These are phyloP conservation scores for Lomographa bimaculata DNA, from an alignment of 2,888 invertebrate genomes.

Conservation along the genomic window DNA sequence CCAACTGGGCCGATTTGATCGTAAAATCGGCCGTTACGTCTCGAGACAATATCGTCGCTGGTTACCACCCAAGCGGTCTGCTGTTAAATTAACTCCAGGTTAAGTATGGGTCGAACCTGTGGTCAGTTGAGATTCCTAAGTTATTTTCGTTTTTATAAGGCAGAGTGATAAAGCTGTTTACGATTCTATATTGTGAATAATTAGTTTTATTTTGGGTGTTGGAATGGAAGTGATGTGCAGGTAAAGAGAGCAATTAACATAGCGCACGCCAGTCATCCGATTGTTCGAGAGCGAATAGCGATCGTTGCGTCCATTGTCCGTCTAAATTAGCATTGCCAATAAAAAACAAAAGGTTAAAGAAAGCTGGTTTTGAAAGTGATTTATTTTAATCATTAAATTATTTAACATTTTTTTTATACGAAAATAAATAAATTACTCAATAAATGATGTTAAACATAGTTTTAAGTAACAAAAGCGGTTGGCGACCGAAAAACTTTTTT, in stretches of 20 bases:
- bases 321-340: conserved; percentile 61
- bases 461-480: no score
- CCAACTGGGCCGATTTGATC: conserved; percentile 76
- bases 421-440: no score
- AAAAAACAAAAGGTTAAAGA: conserved; percentile 53
- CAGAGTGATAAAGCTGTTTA: conserved; percentile 35
- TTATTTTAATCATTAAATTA: conserved; percentile 30
- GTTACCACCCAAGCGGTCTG: conserved; percentile 70
- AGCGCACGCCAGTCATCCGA: conserved; percentile 56
- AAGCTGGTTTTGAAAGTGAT: conserved; percentile 30
- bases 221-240: conserved; percentile 59
- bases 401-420: no score
- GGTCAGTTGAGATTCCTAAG: conserved; percentile 37
- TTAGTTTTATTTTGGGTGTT: conserved; percentile 40
- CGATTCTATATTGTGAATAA: conserved; percentile 36
- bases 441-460: no score
- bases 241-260: conserved; percentile 69
- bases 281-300: conserved; percentile 61
- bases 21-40: conserved; percentile 74
- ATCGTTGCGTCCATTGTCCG: conserved; percentile 64
- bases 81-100: conserved; percentile 70
- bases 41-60: conserved; percentile 71
- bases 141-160: conserved; percentile 28
- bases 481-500: no score
- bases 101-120: conserved; percentile 62